Evolutionary conservation across 2,113 vertebrate genomes (phyloP), one percentile per base, ranked within the genome.

Genomic region (Lontra canadensis): DNA sequence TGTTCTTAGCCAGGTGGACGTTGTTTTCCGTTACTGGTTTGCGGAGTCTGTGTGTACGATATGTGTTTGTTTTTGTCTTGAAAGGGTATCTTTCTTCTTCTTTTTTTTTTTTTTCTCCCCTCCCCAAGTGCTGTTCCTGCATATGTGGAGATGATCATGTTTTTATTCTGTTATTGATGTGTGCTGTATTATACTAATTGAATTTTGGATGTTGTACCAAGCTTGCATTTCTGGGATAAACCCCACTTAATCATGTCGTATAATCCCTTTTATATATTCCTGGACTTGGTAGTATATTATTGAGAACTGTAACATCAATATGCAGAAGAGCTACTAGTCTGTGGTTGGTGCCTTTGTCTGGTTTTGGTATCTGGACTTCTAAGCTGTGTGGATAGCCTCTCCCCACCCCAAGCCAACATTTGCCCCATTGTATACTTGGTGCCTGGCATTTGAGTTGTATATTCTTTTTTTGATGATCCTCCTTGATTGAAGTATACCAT

Each of bases 171-270:
- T 76, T 79, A 9, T 17, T 94, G 55, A 59, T n/a, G 25, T 90
- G 34, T 90, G 29, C 18, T 47, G 1, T 61, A 39, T 74, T 74
- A 79, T 3, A 79, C n/a, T 34, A 85, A 84, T 83, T 85, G 21
- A 61, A 13, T 67, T 74, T 85, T 79, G 39, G 76, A 59, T 44
- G 17, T 42, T 55, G 44, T 47, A 47, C 34, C 21, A 69, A 55
- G 25, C 31, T 88, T 94, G n/a, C 18, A 29, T 88, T 95, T 42
- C 29, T 95, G 39, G n/a, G 29, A 78, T 92, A 88, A 92, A 92
- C 85, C 44, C 6, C 25, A 79, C 25, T 79, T 85, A 65, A 4
- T 42, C 65, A 73, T 88, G 61, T 49, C 76, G 11, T n/a, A 52
- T 42, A 87, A 67, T 76, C 9, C 7, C 31, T 81, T 82, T 74